Evolutionary conservation across 2,113 vertebrate genomes (phyloP).

Genomic region (Stictonetta naevosa): DNA sequence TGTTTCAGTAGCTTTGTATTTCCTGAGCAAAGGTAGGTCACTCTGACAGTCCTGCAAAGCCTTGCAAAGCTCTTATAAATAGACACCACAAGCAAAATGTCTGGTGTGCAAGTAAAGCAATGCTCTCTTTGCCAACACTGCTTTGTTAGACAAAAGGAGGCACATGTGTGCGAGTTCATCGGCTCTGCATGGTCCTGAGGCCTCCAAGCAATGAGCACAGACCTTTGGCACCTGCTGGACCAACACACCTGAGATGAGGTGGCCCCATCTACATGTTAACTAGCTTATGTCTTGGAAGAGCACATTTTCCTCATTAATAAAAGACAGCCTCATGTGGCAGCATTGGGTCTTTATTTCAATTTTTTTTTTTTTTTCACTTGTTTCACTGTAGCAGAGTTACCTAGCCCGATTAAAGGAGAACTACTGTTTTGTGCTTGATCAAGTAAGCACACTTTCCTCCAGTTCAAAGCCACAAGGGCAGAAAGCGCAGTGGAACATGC

Average conservation of each 20-base stretch:
- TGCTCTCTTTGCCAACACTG: not conserved
- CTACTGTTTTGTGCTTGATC: not conserved
- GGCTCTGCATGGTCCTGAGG: not conserved
- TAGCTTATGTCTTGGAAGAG: not conserved
- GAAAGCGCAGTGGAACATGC: not conserved
- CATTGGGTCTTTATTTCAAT: not conserved
- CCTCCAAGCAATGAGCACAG: not conserved
- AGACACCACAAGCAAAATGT: not conserved
- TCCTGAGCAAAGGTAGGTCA: not conserved
- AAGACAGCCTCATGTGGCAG: not conserved
- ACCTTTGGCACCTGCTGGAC: not conserved
- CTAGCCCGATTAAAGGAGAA: not conserved
- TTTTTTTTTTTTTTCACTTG: not conserved
- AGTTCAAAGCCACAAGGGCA: not conserved
- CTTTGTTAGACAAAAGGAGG: not conserved
- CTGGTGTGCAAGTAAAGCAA: not conserved
- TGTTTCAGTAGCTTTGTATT: not conserved
- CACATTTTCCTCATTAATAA: not conserved
- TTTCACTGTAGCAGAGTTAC: not conserved
- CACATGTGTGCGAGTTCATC: not conserved
- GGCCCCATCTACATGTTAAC: not conserved
- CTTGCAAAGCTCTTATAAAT: not conserved
- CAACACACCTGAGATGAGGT: not conserved
- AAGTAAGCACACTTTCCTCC: not conserved
- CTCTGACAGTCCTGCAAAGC: not conserved